Base-by-base conservation (phyloP, 2,113 vertebrate species). In the Eretmochelys imbricata region DNA sequence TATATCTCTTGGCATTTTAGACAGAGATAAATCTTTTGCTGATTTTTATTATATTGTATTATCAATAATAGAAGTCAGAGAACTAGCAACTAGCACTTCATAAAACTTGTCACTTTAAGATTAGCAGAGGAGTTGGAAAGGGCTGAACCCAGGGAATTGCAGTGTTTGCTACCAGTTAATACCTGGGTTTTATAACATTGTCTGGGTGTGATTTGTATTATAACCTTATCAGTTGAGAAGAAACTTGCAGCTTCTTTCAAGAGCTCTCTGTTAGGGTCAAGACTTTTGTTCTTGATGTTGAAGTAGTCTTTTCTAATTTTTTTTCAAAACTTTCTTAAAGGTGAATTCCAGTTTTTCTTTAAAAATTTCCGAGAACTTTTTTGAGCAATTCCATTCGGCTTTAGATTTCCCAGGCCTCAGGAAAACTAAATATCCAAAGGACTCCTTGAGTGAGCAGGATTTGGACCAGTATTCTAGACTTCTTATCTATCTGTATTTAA, bases 381-480 rank as follows among this genome's bases (percentile, higher is more conserved):
- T 25, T 42, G 72, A 42, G 72, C n/a, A 25, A 76, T 76, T 46
- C 22, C 38, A 76, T 76, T 72, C 7, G 29, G 9, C 38, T 7
- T n/a, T 35, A 78, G 49, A 29, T 31, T 80, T 83, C 38, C 5
- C 11, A 2, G 49, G 38, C 9, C 50, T 51, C 14, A 9, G 4
- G 14, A 29, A 20, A 10, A 19, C 31, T 16, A 65, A 6, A 65
- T 35, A 65, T 65, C 38, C 69, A 75, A 75, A 10, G 22, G 69
- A 42, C 20, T 25, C 5, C 69, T 38, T 13, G 46, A 53, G 25
- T 29, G 24, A 22, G 84, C n/a, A 80, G 24, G 19, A 48, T 88
- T 10, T 80, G 80, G 46, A n/a, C 12, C 53, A 2, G 4, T 2
- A 22, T 48, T 2, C 5, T 1, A 31, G 6, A 0, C 38, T 46